These are phyloP conservation scores for Brachyhypopomus gauderio DNA, from an alignment of 2,113 vertebrate genomes.

Conservation along the genomic window DNA sequence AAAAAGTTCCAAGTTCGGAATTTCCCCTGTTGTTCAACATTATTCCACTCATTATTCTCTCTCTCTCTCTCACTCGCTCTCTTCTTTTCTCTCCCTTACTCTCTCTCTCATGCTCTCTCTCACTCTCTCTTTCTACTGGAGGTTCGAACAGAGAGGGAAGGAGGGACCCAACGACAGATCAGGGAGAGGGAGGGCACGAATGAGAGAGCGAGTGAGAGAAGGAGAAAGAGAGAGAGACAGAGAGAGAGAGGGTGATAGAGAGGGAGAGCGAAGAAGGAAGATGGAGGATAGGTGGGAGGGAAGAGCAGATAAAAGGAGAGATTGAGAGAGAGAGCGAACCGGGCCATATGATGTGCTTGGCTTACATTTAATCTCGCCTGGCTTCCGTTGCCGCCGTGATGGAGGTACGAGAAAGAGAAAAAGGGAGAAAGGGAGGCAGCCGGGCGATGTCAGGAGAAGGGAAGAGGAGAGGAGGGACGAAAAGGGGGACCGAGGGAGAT, in stretches of 20 bases:
- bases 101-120: constrained; percentile 59
- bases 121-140: constrained; percentile 26
- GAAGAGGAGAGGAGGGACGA: constrained; percentile 53
- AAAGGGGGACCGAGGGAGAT: constrained; percentile 55
- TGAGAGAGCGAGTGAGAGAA: constrained; percentile 49
- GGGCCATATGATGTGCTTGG: constrained; percentile 49
- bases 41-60: constrained; percentile 57
- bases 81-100: constrained; percentile 62
- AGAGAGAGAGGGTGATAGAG: constrained; percentile 47
- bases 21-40: constrained; percentile 48
- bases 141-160: constrained; percentile 51
- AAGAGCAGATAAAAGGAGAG: constrained; percentile 40
- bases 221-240: constrained; percentile 61
- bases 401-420: constrained; percentile 39
- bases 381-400: constrained; percentile 43
- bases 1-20: constrained; percentile 47
- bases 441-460: constrained; percentile 32
- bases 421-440: constrained; percentile 32
- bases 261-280: constrained; percentile 27
- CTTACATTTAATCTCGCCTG: constrained; percentile 63
- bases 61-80: constrained; percentile 57
- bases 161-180: constrained; percentile 45
- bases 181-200: constrained; percentile 46
- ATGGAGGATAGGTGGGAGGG: constrained; percentile 40
- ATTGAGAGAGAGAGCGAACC: constrained; percentile 64